A percentile compares a stretch with the other conserved stretches of the same genome.
Conservation (phyloP, 2,797 vertebrate species). For the Amazonetta brasiliensis region DNA sequence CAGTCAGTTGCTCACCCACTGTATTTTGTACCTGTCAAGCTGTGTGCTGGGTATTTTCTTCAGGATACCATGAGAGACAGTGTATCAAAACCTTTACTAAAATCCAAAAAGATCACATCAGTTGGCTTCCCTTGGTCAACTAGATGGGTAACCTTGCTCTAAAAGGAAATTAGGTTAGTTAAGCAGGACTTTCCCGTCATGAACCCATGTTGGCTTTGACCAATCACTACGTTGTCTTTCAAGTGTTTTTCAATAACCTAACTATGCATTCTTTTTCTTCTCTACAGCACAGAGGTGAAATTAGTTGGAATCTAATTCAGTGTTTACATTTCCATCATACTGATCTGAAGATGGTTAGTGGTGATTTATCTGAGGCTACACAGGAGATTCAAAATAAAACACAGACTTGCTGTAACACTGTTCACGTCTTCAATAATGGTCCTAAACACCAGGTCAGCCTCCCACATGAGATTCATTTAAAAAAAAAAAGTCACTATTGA, state of each 20-base stretch:
- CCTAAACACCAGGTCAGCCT: neutral
- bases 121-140: neutral
- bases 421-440: neutral
- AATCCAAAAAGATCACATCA: neutral
- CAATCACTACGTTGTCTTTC: neutral
- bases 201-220: neutral
- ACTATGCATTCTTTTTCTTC: neutral
- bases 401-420: neutral
- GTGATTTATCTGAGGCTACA: neutral
- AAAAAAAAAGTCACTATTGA: neutral
- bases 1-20: neutral
- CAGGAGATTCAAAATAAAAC: neutral
- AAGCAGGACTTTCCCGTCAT: neutral
- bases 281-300: neutral
- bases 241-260: neutral
- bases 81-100: neutral
- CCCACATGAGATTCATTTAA: neutral
- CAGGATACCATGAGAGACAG: neutral
- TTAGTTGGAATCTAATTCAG: neutral
- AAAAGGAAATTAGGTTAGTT: neutral
- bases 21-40: neutral
- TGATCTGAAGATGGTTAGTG: neutral
- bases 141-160: neutral
- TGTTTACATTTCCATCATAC: neutral
- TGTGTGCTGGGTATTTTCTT: neutral